A percentile compares a stretch with the other conserved stretches of the same genome.
Conservation (phyloP, 2,888 invertebrate genomes). For the Willowsia nigromaculata region DNA sequence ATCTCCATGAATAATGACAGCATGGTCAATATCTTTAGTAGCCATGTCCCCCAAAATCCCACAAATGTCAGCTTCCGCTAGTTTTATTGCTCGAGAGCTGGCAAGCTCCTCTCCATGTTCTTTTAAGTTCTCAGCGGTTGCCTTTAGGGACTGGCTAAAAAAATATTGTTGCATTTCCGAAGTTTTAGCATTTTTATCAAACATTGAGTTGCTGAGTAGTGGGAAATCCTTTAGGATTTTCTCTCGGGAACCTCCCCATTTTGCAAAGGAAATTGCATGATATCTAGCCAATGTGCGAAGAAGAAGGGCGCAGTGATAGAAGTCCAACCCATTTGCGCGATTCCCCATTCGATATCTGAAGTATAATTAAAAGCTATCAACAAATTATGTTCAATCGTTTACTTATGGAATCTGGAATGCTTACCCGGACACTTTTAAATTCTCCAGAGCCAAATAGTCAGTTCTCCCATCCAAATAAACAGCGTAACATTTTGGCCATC, state of each 20-base stretch:
- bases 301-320: slow-evolving; percentile 67
- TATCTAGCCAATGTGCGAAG: slow-evolving; percentile 72
- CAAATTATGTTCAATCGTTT: not conserved
- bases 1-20: slow-evolving; percentile 71
- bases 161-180: slow-evolving; percentile 41
- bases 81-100: slow-evolving; percentile 14
- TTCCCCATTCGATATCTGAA: slow-evolving; percentile 26
- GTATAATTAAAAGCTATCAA: not conserved
- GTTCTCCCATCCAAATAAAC: slow-evolving; percentile 59
- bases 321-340: slow-evolving; percentile 72
- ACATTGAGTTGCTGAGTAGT: slow-evolving; percentile 70
- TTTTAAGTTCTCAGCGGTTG: slow-evolving; percentile 49
- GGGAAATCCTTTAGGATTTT: slow-evolving; percentile 74
- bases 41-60: not conserved
- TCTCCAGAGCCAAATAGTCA: slow-evolving; percentile 74
- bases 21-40: not conserved
- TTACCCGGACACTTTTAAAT: slow-evolving; percentile 70
- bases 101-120: slow-evolving; percentile 22
- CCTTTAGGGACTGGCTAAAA: slow-evolving; percentile 19
- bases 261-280: slow-evolving; percentile 77
- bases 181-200: slow-evolving; percentile 48
- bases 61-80: not conserved
- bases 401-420: slow-evolving; percentile 29
- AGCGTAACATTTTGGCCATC: slow-evolving; percentile 73
- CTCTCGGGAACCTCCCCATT: slow-evolving; percentile 73